A percentile compares a stretch with the other conserved stretches of the same genome.
phyloP scores from a whole-genome alignment of 2,888 invertebrate genomes.

The Amblyteles armatorius region DNA sequence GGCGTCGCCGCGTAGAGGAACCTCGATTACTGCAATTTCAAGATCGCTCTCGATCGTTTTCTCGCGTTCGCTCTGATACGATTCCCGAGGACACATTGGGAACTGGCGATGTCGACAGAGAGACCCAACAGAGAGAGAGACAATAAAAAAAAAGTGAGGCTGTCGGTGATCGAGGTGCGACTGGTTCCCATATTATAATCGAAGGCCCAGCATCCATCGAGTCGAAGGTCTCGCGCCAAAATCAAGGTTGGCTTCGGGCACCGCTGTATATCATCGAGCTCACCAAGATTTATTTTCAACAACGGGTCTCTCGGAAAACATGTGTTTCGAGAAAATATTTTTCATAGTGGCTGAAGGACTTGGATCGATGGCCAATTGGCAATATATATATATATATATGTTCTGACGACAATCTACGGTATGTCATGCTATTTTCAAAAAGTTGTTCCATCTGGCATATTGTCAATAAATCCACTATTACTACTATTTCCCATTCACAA shows the following conservation, averaged over 20 bases:
- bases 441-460: no score
- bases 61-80: constrained; percentile 17
- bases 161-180: constrained; percentile 22
- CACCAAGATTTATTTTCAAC: background rate
- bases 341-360: no score
- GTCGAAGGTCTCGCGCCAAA: constrained; percentile 58
- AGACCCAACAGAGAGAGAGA: background rate
- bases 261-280: constrained; percentile 21
- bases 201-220: constrained; percentile 34
- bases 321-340: background rate
- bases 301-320: background rate
- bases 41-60: constrained; percentile 39
- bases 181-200: constrained; percentile 37
- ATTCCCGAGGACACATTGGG: constrained; percentile 32
- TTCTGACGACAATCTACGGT: no score
- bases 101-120: constrained; percentile 11
- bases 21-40: constrained; percentile 42
- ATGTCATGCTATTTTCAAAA: no score
- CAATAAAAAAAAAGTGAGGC: constrained; percentile 31
- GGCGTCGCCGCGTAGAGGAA: constrained; percentile 5
- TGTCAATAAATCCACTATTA: no score
- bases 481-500: no score
- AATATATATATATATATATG: no score
- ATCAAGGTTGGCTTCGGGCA: constrained; percentile 57
- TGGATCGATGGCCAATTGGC: no score